Conservation (phyloP, 2,113 vertebrate genomes). For the Prionailurus bengalensis region DNA sequence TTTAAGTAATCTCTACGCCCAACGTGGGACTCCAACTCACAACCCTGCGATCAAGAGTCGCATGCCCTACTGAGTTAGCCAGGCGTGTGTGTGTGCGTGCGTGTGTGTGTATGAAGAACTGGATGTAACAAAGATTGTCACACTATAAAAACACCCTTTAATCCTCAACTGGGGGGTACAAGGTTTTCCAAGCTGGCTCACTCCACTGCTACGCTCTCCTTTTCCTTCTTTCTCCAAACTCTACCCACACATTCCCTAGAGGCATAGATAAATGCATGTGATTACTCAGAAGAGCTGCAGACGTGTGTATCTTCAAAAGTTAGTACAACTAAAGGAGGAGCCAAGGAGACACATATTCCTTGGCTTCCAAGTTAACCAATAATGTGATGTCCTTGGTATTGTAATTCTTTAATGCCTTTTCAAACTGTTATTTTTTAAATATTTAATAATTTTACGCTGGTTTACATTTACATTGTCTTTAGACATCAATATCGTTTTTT, state of each 20-base stretch:
- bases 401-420: background rate
- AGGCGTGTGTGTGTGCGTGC: rapidly evolving
- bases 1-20: no score
- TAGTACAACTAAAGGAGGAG: background rate
- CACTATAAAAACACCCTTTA: background rate
- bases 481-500: background rate
- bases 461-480: background rate
- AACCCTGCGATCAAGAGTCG: no score
- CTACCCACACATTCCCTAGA: background rate
- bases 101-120: background rate
- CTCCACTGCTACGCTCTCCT: background rate
- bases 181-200: background rate
- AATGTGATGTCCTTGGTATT: background rate
- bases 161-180: background rate
- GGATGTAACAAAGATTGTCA: background rate
- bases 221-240: background rate
- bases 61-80: no score
- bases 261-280: background rate
- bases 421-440: background rate
- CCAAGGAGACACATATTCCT: background rate
- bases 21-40: no score
- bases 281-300: background rate
- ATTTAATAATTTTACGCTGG: background rate
- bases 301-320: background rate
- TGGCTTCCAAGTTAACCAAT: background rate